A percentile compares a stretch with the other conserved stretches of the same genome.
phyloP scores from a whole-genome alignment of 2,113 vertebrate genomes.

The Pterocles gutturalis region DNA sequence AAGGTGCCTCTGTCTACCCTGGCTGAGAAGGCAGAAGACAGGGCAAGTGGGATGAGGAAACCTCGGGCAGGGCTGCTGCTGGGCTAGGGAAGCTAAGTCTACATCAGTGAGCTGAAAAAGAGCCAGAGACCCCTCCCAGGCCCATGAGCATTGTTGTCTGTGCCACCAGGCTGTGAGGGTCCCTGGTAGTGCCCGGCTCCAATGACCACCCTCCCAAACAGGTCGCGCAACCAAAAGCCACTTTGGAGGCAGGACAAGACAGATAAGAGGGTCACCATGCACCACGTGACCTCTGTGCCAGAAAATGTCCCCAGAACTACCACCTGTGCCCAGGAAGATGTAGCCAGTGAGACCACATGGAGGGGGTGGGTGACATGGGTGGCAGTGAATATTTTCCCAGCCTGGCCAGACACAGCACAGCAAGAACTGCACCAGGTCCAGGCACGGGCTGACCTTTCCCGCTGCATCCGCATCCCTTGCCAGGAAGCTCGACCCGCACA shows the following conservation, averaged over 20 bases:
- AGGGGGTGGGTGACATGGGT: not conserved
- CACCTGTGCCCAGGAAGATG: not conserved
- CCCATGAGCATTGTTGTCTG: accelerated
- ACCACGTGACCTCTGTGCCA: accelerated
- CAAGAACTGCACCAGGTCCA: not conserved
- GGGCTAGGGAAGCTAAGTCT: not conserved
- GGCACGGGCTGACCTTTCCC: not conserved
- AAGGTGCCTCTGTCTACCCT: not conserved
- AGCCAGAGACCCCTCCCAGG: not conserved
- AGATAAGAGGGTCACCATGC: not conserved
- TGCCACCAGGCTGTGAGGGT: not conserved
- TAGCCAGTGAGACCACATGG: accelerated
- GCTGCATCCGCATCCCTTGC: not conserved
- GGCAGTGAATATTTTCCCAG: not conserved
- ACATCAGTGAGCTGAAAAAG: not conserved
- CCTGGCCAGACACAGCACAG: not conserved
- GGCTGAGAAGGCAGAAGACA: not conserved
- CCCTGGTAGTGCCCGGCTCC: not conserved
- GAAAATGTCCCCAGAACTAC: not conserved
- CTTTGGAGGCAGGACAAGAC: not conserved
- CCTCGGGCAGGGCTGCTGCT: not conserved
- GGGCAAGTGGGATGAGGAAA: not conserved
- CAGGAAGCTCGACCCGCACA: not conserved
- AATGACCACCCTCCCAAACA: not conserved
- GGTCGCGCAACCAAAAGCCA: not conserved